phyloP scores from a whole-genome alignment of 2,888 invertebrate species.

The Parthenolecanium corni region DNA sequence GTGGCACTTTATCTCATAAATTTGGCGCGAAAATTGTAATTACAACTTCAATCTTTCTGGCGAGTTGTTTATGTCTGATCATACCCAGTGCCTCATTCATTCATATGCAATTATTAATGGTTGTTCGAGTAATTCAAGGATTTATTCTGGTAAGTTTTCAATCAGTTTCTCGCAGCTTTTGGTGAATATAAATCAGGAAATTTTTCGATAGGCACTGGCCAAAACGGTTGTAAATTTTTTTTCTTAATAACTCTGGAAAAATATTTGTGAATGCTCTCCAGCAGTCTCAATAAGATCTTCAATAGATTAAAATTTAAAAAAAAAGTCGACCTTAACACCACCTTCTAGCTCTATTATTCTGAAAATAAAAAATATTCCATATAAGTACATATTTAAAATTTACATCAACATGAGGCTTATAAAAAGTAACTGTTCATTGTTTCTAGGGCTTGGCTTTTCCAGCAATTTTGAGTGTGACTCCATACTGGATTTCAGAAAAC shows the following conservation, averaged over 20 bases:
- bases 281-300: background rate
- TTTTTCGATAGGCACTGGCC: too few relatives aligned
- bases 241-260: too few relatives aligned
- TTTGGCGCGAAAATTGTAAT: conserved; percentile 61
- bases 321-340: too few relatives aligned
- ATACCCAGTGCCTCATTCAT: conserved; percentile 53
- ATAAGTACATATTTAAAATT: too few relatives aligned
- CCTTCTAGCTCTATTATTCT: too few relatives aligned
- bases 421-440: too few relatives aligned
- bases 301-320: too few relatives aligned
- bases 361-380: too few relatives aligned
- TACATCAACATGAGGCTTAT: too few relatives aligned
- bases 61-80: conserved; percentile 51
- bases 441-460: conserved; percentile 57
- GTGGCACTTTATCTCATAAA: conserved; percentile 53
- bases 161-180: background rate
- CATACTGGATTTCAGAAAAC: conserved; percentile 68
- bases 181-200: background rate
- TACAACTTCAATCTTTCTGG: conserved; percentile 52
- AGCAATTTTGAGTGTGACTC: conserved; percentile 64
- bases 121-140: conserved; percentile 54
- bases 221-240: too few relatives aligned
- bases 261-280: background rate
- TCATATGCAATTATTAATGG: conserved; percentile 47
- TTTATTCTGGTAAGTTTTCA: conserved; percentile 49